Base-by-base conservation (phyloP, 2,888 invertebrate genomes). In the Cataglyphis rosenhaueri region DNA sequence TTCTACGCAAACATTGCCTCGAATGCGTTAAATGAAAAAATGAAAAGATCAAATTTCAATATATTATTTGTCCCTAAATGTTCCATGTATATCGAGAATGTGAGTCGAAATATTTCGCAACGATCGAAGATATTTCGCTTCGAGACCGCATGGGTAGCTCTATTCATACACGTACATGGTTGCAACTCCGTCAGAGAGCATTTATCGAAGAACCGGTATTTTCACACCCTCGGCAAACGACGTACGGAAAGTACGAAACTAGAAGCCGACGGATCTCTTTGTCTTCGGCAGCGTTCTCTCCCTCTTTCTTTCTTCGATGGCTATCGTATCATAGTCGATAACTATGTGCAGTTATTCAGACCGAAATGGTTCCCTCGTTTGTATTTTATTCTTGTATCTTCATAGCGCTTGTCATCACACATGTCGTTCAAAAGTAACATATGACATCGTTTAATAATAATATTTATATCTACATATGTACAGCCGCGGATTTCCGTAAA, bases 121-220 rank as follows among this genome's bases (percentile, higher is more conserved):
- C 12, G 15, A 25, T 3, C n/a, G 18, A 57, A 76, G 5, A 41
- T 59, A 44, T 79, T 48, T 32, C 18, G n/a, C 59, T 59, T 35
- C 52, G n/a, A 55, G 41, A 55, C n/a, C 21, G n/a, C 48, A 21
- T 52, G 55, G 18, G 68, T 55, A 29, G 8, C 41, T 9, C 21
- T 62, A 64, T 75, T 84, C 81, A 52, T 70, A 41, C 61, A 52
- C 61, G 35, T 59, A 78, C 57, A 48, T 41, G 61, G 65, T 21
- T 66, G 38, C 41, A 74, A 75, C 57, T 57, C 10, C 32, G 29
- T 29, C 29, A 62, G 55, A 83, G 81, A 84, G 81, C 87, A 85
- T 89, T 90, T 86, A 84, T 85, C 52, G 74, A 90, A 90, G 86
- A 86, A 85, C 84, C 75, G 71, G 86, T 52, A 85, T 90, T 35